Base-by-base conservation (phyloP, 2,113 vertebrate genomes). In the Nyctibius bracteatus region DNA sequence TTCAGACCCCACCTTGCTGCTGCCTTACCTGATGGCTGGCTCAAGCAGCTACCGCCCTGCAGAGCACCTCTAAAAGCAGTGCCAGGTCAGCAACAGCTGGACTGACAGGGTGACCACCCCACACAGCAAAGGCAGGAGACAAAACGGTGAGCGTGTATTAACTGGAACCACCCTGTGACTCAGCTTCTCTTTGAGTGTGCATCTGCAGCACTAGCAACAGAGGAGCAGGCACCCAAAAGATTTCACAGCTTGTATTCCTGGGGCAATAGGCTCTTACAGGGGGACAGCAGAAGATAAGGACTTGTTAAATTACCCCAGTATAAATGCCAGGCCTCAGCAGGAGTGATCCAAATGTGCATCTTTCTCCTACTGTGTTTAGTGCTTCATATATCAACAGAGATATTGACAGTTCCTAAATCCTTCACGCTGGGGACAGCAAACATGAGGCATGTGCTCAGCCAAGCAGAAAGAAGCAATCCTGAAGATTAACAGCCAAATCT, bases 401-500 rank as follows among this genome's bases (percentile, higher is more conserved):
- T 94, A 92, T 81, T 87, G 94, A 84, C 84, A 74, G 82, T 81
- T 92, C 77, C 94, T 91, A 89, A 95, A 95, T 93, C 92, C 88
- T 96, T 97, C 80, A 77, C 82, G 43, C 25, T 24, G 63, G n/a
- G 63, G 82, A 92, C 55, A 86, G 65, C 51, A 89, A 92, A 94
- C 39, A 67, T 86, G 83, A 83, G 55, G 44, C 47, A 81, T 84
- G 44, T 11, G 43, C 28, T 94, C 92, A 95, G 39, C 83, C 88
- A 92, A 84, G 93, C 86, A 91, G 92, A 95, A 94, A 91, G 92
- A 92, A 94, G 47, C 75, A 95, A 74, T 95, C 72, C 77, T 81
- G 83, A 95, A 92, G 94, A 96, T 95, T 95, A 95, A 97, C 74
- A 91, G 90, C 80, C 75, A 66, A 47, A 94, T 78, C 81, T 93